These are phyloP conservation scores for Darevskia mixta DNA, from an alignment of 2,797 vertebrate species.

Conservation along the genomic window DNA sequence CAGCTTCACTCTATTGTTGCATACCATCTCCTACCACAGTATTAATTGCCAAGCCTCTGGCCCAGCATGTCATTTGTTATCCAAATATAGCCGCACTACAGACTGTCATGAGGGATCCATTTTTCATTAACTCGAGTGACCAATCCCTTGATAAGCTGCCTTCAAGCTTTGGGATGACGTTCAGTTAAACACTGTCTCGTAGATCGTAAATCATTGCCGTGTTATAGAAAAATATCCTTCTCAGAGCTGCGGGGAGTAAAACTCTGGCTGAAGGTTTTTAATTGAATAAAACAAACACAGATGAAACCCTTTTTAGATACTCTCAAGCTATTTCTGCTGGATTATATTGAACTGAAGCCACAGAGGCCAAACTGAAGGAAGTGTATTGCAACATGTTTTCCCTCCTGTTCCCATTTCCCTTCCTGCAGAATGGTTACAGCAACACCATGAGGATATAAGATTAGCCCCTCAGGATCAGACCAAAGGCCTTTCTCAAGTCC, in stretches of 20 bases:
- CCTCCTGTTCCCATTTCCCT: not conserved
- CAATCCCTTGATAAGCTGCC: slow-evolving; percentile 57
- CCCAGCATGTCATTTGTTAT: slow-evolving; percentile 58
- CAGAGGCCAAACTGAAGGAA: not conserved
- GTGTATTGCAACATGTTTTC: not conserved
- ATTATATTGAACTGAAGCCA: slow-evolving; percentile 40
- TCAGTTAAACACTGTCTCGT: slow-evolving; percentile 62
- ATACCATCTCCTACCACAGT: slow-evolving; percentile 55
- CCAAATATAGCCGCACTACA: slow-evolving; percentile 54
- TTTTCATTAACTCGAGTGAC: slow-evolving; percentile 70
- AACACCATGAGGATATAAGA: not conserved
- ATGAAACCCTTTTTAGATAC: slow-evolving; percentile 63
- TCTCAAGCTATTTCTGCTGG: slow-evolving; percentile 42
- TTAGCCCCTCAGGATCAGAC: not conserved
- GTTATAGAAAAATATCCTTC: slow-evolving; percentile 50
- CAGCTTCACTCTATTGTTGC: slow-evolving; percentile 30
- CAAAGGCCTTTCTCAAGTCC: not conserved
- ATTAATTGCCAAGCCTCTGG: slow-evolving; percentile 66
- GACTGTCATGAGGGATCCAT: slow-evolving; percentile 56
- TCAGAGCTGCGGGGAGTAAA: slow-evolving; percentile 61
- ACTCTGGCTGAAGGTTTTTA: slow-evolving; percentile 71
- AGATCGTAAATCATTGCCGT: slow-evolving; percentile 69
- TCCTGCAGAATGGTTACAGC: not conserved
- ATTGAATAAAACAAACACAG: slow-evolving; percentile 72
- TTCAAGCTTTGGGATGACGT: slow-evolving; percentile 51